These are phyloP conservation scores for Lineus longissimus DNA, from an alignment of 1,140 invertebrate genomes.

Conservation along the genomic window DNA sequence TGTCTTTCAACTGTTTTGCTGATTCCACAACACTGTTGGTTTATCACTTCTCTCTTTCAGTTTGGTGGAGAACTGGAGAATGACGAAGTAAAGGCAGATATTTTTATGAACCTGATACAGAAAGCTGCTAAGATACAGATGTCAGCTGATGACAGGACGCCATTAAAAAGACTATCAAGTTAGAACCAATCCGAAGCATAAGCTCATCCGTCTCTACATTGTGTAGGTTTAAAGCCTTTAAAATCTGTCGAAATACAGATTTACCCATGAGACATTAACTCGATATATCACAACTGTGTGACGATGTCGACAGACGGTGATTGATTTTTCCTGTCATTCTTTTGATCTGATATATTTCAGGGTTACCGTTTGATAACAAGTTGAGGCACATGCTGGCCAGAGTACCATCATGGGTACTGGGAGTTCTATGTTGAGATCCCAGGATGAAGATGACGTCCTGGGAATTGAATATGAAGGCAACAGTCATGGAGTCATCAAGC, in stretches of 20 bases:
- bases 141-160: conserved; percentile 60
- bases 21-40: no score
- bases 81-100: conserved; percentile 73
- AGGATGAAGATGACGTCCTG: conserved; percentile 50
- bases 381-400: no score
- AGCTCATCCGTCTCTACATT: neutral
- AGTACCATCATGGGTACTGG: conserved; percentile 39
- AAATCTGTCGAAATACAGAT: no score
- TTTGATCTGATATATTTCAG: no score
- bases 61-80: conserved; percentile 83
- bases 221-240: neutral
- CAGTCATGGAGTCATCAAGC: conserved; percentile 46
- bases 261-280: no score
- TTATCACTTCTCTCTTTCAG: conserved; percentile 50
- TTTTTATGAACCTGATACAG: conserved; percentile 56
- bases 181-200: no score
- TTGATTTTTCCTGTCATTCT: no score
- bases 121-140: conserved; percentile 36
- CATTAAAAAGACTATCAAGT: conserved; percentile 71
- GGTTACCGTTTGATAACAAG: no score
- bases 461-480: conserved; percentile 41
- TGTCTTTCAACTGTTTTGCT: no score
- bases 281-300: no score
- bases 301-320: no score
- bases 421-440: conserved; percentile 39